phyloP scores from a whole-genome alignment of 2,113 vertebrate species.

The Actenoides hombroni region DNA sequence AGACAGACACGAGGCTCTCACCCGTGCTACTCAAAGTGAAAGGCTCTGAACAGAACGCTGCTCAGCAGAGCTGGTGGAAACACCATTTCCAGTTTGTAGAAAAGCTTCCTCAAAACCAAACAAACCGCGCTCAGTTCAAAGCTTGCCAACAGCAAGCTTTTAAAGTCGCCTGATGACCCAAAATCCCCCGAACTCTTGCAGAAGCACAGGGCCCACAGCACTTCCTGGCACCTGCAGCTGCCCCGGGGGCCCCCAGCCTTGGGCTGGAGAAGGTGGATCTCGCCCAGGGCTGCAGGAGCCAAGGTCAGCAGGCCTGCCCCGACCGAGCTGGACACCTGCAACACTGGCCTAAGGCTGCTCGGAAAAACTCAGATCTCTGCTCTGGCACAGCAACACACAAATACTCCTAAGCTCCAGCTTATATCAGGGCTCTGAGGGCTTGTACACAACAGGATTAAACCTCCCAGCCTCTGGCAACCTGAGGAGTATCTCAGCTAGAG shows the following conservation, averaged over 20 bases:
- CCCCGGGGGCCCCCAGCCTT: fast-evolving
- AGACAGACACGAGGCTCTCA: neutral
- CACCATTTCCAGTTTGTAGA: neutral
- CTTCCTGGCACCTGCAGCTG: neutral
- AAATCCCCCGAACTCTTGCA: neutral
- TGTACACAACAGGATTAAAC: neutral
- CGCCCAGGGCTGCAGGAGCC: neutral
- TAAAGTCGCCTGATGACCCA: neutral
- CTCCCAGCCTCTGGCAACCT: neutral
- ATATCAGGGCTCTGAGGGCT: neutral
- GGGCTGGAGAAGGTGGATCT: neutral
- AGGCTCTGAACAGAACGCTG: neutral
- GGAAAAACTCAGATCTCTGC: neutral
- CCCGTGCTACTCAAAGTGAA: neutral
- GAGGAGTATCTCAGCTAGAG: neutral
- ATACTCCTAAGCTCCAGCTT: neutral
- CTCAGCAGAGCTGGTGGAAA: neutral
- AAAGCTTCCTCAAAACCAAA: constrained; percentile 15
- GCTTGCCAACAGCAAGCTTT: neutral
- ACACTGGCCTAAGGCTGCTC: neutral
- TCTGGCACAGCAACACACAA: neutral
- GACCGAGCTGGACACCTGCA: neutral
- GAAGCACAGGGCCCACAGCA: neutral
- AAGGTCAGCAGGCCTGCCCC: neutral
- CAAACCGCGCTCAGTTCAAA: neutral